Evolutionary conservation across 2,888 invertebrate genomes (phyloP).

Genomic region (Anthophora plumipes): DNA sequence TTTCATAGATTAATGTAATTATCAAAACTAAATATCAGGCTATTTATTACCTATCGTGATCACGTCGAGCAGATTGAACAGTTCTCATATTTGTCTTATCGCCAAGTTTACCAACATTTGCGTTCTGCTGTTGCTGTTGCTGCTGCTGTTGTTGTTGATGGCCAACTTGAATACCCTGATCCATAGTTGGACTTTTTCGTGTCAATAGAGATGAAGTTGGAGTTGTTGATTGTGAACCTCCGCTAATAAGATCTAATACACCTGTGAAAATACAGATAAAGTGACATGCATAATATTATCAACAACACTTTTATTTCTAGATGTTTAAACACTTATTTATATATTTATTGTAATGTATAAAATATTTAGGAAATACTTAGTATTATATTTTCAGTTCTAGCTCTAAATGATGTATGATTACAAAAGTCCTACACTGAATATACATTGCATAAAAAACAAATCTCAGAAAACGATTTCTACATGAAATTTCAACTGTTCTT

Average conservation of each 20-base stretch:
- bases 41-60: slow-evolving; percentile 78
- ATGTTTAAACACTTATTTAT: slow-evolving; percentile 20
- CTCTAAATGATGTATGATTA: slow-evolving; percentile 46
- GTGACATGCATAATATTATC: neutral
- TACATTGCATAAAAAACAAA: slow-evolving; percentile 37
- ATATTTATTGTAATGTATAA: slow-evolving; percentile 17
- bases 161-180: slow-evolving; percentile 92
- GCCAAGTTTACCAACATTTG: slow-evolving; percentile 78
- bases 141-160: slow-evolving; percentile 84
- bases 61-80: slow-evolving; percentile 79
- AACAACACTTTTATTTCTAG: slow-evolving; percentile 6
- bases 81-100: slow-evolving; percentile 78
- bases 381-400: slow-evolving; percentile 39
- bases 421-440: slow-evolving; percentile 35
- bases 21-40: neutral
- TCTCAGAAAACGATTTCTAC: slow-evolving; percentile 49
- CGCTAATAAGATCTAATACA: slow-evolving; percentile 90
- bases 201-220: slow-evolving; percentile 89
- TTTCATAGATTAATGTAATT: neutral
- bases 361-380: neutral
- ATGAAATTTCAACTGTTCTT: slow-evolving; percentile 77
- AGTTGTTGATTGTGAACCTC: slow-evolving; percentile 92
- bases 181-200: slow-evolving; percentile 94
- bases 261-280: slow-evolving; percentile 69
- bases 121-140: slow-evolving; percentile 81